Conservation (phyloP, 2,888 invertebrate species). For the Tineola bisselliella region DNA sequence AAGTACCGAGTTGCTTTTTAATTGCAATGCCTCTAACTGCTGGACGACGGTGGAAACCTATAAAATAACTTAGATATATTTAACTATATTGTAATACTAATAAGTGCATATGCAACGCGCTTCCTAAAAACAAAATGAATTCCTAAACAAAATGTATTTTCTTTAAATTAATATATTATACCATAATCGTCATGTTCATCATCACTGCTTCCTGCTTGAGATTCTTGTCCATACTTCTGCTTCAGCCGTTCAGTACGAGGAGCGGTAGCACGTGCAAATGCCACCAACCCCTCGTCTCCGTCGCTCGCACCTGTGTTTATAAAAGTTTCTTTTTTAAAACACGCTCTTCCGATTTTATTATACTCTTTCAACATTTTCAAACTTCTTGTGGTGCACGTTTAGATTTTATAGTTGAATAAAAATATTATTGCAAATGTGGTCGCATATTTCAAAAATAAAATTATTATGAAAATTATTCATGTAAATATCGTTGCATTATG, state of each 20-base stretch:
- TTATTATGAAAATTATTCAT: not conserved
- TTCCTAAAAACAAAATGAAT: too few species aligned
- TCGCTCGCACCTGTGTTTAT: constrained; percentile 28
- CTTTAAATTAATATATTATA: constrained; percentile 21
- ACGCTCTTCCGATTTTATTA: not conserved
- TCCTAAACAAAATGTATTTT: not conserved
- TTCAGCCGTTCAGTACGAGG: constrained; percentile 84
- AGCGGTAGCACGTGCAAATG: constrained; percentile 86
- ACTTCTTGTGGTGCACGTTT: too few species aligned
- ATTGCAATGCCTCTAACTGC: constrained; percentile 82
- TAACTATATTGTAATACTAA: too few species aligned
- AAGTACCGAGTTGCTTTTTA: constrained; percentile 85
- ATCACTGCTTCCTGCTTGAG: constrained; percentile 66
- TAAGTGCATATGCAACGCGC: too few species aligned
- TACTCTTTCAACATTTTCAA: too few species aligned
- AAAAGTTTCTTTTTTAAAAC: not conserved
- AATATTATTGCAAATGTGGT: too few species aligned
- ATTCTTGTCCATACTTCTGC: constrained; percentile 74
- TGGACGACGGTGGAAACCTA: constrained; percentile 83
- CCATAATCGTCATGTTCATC: constrained; percentile 91
- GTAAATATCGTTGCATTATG: not conserved
- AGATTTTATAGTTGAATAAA: too few species aligned
- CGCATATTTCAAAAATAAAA: not conserved
- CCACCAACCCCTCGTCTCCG: constrained; percentile 82
- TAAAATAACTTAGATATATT: not conserved